These are phyloP conservation scores for Brienomyrus longianalis DNA, from an alignment of 2,113 vertebrate genomes.

Conservation along the genomic window DNA sequence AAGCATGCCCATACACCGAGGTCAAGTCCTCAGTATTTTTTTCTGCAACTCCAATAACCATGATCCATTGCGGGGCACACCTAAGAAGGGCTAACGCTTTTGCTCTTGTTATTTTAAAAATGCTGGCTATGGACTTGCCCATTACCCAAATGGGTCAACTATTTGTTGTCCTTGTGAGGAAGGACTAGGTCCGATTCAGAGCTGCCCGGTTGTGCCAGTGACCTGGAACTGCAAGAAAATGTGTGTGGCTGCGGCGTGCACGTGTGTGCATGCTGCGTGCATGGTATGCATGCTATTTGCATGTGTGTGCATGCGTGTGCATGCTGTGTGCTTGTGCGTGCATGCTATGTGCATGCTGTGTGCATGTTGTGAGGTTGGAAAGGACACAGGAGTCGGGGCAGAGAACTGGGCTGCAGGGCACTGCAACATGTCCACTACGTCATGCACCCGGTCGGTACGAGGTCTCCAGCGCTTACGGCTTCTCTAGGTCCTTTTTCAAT, in stretches of 20 bases:
- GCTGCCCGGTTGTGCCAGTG: conserved; percentile 66
- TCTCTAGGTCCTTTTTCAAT: not conserved
- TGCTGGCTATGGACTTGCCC: not conserved
- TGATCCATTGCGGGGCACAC: not conserved
- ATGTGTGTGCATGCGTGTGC: not conserved
- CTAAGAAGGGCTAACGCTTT: not conserved
- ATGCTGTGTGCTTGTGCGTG: too few species aligned
- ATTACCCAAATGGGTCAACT: not conserved
- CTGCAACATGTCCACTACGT: not conserved
- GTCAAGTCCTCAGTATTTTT: not conserved
- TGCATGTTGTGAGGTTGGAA: not conserved
- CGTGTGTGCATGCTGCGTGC: not conserved
- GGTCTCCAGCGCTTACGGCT: not conserved
- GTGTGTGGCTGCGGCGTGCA: not conserved
- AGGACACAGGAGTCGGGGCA: conserved; percentile 18
- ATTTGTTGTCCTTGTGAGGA: not conserved
- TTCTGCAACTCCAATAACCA: not conserved
- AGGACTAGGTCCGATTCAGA: conserved; percentile 48
- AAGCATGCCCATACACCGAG: not conserved
- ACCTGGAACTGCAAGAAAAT: conserved; percentile 69
- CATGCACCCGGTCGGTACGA: not conserved
- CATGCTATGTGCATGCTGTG: too few species aligned
- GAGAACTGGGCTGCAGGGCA: not conserved
- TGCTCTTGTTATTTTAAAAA: not conserved
- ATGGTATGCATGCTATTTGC: not conserved